Evolutionary conservation across 2,113 vertebrate genomes (phyloP).

Genomic region (Mormyrus iriodes): DNA sequence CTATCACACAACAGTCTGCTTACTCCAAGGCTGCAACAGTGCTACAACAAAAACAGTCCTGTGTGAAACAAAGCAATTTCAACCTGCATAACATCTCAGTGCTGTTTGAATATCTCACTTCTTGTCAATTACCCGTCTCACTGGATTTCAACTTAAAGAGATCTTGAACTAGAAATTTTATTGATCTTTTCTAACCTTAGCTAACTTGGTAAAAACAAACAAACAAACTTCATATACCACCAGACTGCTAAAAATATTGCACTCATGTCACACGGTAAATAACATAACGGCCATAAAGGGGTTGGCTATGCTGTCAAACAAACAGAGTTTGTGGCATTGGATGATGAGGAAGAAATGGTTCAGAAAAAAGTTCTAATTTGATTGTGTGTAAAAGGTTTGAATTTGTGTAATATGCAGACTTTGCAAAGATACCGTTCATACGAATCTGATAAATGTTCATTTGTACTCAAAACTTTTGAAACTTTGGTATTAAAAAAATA

Average conservation of each 20-base stretch:
- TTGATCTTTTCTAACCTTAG: background rate
- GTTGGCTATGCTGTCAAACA: background rate
- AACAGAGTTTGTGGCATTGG: background rate
- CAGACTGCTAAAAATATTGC: background rate
- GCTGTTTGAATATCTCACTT: background rate
- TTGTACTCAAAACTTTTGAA: background rate
- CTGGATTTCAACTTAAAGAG: background rate
- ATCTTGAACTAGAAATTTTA: background rate
- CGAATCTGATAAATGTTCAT: background rate
- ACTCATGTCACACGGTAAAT: background rate
- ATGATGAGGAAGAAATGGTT: background rate
- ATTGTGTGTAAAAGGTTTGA: background rate
- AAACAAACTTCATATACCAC: background rate
- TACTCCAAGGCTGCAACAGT: no score
- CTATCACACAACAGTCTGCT: background rate
- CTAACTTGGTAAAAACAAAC: background rate
- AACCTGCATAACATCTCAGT: background rate
- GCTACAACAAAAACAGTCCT: no score
- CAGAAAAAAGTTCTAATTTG: background rate
- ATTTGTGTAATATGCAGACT: background rate
- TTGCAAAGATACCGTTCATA: background rate
- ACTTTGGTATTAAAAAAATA: background rate
- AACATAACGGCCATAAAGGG: background rate
- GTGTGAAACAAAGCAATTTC: no score
- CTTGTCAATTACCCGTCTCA: background rate